These are phyloP conservation scores for Panzeria rudis DNA, from an alignment of 2,888 invertebrate genomes.

Conservation along the genomic window DNA sequence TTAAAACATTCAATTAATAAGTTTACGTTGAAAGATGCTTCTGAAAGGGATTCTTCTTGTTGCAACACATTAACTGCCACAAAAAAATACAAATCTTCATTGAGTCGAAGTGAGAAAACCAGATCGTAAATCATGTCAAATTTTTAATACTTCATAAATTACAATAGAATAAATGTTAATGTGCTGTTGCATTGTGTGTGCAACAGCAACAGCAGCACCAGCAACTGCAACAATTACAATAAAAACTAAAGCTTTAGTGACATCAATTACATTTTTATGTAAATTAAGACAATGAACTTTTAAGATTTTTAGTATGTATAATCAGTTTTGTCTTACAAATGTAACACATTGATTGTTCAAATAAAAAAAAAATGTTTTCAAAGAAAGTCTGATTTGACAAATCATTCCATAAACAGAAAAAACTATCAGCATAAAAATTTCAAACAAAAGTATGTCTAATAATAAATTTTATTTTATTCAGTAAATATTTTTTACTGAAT, in stretches of 20 bases:
- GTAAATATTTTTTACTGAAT: too few relatives aligned
- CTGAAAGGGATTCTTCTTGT: constrained; percentile 8
- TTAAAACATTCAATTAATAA: constrained; percentile 49
- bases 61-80: background rate
- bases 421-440: too few relatives aligned
- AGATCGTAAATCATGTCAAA: constrained; percentile 71
- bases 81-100: constrained; percentile 62
- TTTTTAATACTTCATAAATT: constrained; percentile 71
- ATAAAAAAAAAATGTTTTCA: background rate
- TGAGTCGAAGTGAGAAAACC: constrained; percentile 56
- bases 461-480: too few relatives aligned
- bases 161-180: constrained; percentile 46
- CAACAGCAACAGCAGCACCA: constrained; percentile 34
- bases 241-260: constrained; percentile 31
- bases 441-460: too few relatives aligned
- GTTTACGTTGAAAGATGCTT: constrained; percentile 47
- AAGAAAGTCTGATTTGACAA: background rate
- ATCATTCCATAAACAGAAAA: too few relatives aligned
- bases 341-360: background rate
- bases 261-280: constrained; percentile 28
- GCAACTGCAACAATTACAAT: constrained; percentile 30
- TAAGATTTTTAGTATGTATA: background rate
- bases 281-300: constrained; percentile 28
- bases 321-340: background rate
- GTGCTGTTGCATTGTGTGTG: constrained; percentile 33